A percentile compares a stretch with the other conserved stretches of the same genome.
Conservation (phyloP, 2,113 vertebrate species). For the Hippocampus barbouri region DNA sequence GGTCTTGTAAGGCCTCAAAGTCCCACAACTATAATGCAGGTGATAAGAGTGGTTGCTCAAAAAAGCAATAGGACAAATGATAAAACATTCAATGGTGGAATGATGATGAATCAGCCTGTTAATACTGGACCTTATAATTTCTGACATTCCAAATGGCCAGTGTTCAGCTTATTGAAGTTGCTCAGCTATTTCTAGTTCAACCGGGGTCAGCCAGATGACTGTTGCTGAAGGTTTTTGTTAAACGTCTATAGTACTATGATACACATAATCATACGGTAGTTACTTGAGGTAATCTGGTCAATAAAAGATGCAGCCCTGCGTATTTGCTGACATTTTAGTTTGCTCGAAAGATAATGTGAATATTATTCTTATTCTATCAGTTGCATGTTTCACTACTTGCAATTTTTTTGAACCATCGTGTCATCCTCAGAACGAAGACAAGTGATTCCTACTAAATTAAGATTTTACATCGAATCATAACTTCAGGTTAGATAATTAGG, state of each 20-base stretch:
- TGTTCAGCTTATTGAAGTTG: not conserved
- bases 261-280: too few relatives aligned
- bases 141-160: not conserved
- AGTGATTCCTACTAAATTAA: not conserved
- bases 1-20: conserved; percentile 59
- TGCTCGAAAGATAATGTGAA: not conserved
- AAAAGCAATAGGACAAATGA: conserved; percentile 49
- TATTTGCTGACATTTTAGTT: not conserved
- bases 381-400: not conserved
- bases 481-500: too few relatives aligned
- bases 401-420: not conserved
- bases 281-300: not conserved
- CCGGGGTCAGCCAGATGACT: too few relatives aligned
- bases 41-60: conserved; percentile 52
- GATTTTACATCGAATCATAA: not conserved
- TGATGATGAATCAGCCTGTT: conserved; percentile 24
- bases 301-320: not conserved
- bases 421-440: not conserved
- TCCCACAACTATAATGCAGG: conserved; percentile 56
- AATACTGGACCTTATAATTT: conserved; percentile 2
- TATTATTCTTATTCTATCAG: not conserved
- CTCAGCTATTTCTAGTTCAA: not conserved
- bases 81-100: conserved; percentile 48
- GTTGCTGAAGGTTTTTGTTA: too few relatives aligned
- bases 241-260: too few relatives aligned